A percentile compares a stretch with the other conserved stretches of the same genome.
These are phyloP conservation scores for Seriola rivoliana DNA, from an alignment of 2,113 vertebrate species.

Conservation along the genomic window DNA sequence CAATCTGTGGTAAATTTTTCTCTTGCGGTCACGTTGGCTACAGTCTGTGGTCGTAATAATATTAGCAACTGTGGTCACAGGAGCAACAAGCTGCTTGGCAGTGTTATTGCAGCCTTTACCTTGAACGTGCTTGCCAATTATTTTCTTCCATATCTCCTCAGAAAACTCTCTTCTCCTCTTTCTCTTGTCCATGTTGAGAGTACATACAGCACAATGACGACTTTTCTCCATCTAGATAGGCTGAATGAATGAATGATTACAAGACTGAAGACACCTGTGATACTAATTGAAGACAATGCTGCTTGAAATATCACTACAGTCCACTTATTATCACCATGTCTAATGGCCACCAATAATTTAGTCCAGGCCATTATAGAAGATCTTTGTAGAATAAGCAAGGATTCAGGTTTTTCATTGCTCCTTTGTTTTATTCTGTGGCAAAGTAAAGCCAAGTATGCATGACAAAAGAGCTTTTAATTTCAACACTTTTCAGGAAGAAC, in stretches of 20 bases:
- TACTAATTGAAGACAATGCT: neutral
- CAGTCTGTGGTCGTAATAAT: neutral
- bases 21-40: neutral
- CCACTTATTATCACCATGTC: too few relatives aligned
- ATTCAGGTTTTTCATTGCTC: neutral
- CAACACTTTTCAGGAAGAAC: neutral
- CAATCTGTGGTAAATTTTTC: neutral
- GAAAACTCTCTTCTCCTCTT: neutral
- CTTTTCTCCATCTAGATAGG: neutral
- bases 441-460: neutral
- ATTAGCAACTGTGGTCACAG: neutral
- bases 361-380: neutral
- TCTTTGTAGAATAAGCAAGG: neutral
- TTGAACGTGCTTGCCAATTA: neutral
- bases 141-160: neutral
- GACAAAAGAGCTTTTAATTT: neutral
- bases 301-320: neutral
- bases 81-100: neutral
- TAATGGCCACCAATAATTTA: neutral
- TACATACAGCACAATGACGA: neutral
- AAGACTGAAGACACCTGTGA: neutral
- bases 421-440: neutral
- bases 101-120: neutral
- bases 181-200: neutral
- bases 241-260: neutral